Percentiles rank a stretch among this genome's conserved stretches.
Conservation (phyloP, 1,140 invertebrate species). For the Caenorhabditis tropicalis region DNA sequence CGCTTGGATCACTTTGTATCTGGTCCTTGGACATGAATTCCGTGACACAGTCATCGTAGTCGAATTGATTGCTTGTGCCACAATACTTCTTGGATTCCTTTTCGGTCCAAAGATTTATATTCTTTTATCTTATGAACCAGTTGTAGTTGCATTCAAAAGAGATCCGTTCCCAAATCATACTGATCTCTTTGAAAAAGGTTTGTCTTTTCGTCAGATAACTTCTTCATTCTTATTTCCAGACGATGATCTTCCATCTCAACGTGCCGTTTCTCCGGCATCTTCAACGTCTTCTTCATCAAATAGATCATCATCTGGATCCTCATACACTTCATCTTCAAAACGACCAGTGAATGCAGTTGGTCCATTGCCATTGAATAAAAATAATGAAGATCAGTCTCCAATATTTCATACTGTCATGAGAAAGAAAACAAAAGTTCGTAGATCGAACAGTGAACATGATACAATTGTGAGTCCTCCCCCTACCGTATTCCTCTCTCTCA, state of each 20-base stretch:
- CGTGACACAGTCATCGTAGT: constrained; percentile 65
- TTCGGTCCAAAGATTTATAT: constrained; percentile 71
- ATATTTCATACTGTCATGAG: constrained; percentile 62
- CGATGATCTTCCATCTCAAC: constrained; percentile 52
- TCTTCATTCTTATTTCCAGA: constrained; percentile 29
- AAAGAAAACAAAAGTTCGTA: constrained; percentile 57
- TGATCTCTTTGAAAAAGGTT: constrained; percentile 59
- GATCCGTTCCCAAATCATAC: constrained; percentile 30
- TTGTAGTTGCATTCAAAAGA: constrained; percentile 66
- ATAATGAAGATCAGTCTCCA: constrained; percentile 52
- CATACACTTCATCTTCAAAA: constrained; percentile 25
- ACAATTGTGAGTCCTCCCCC: constrained; percentile 1
- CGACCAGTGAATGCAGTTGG: constrained; percentile 5
- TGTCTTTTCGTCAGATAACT: not conserved
- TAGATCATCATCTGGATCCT: constrained; percentile 38
- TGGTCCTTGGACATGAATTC: constrained; percentile 55
- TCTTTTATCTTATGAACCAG: constrained; percentile 69
- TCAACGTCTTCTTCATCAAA: constrained; percentile 48
- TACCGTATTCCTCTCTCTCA: not conserved
- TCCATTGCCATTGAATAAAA: not conserved
- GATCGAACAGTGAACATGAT: constrained; percentile 55
- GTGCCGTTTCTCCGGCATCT: constrained; percentile 56
- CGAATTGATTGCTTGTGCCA: constrained; percentile 64
- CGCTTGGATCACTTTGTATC: constrained; percentile 59
- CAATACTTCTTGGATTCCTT: constrained; percentile 63